A percentile compares a stretch with the other conserved stretches of the same genome.
Conservation (phyloP, 2,113 vertebrate species). For the Coracopsis vasa region DNA sequence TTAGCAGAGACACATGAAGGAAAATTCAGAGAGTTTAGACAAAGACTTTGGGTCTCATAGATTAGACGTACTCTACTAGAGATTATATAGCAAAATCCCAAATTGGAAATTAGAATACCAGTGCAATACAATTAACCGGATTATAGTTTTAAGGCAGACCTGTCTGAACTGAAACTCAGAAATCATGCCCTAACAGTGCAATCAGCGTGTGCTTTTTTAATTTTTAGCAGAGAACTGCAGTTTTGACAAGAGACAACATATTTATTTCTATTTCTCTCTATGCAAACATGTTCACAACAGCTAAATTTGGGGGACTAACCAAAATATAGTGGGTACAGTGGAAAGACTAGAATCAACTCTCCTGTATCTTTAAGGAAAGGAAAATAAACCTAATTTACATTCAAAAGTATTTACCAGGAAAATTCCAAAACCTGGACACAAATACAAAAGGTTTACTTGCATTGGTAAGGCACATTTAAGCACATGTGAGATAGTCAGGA, state of each 20-base stretch:
- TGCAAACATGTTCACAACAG: background rate
- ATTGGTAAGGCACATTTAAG: background rate
- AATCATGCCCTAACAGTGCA: constrained; percentile 42
- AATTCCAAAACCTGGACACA: background rate
- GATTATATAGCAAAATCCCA: constrained; percentile 73
- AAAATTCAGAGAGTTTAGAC: constrained; percentile 67
- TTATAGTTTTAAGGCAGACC: constrained; percentile 63
- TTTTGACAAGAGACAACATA: background rate
- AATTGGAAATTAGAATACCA: constrained; percentile 75
- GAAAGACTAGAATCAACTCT: background rate
- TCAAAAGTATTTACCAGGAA: background rate
- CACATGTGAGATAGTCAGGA: background rate
- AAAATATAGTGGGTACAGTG: background rate
- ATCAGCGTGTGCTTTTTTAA: background rate
- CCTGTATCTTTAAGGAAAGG: background rate
- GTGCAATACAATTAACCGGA: constrained; percentile 70
- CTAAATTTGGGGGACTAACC: background rate
- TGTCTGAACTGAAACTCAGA: constrained; percentile 50
- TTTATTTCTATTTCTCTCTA: background rate
- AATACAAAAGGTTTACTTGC: background rate
- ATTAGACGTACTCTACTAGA: constrained; percentile 71
- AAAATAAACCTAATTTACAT: background rate
- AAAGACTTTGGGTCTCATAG: constrained; percentile 70
- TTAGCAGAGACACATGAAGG: constrained; percentile 71
- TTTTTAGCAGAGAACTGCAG: constrained; percentile 18